Percentiles rank a stretch among this genome's conserved stretches.
Evolutionary conservation across 2,113 vertebrate genomes (phyloP).

Genomic region (Fregata magnificens): DNA sequence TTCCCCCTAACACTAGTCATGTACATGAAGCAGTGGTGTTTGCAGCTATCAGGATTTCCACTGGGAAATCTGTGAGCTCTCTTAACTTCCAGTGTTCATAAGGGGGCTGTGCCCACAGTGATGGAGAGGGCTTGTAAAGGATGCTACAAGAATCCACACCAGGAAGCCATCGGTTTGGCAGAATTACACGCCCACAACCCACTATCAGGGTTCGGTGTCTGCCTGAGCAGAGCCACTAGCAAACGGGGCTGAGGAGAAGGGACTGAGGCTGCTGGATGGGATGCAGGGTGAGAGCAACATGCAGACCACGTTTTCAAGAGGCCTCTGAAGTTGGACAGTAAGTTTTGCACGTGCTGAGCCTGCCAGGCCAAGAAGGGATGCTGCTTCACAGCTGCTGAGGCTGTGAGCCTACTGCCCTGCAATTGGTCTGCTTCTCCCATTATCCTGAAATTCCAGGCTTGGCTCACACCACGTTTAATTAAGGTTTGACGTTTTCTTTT

Average conservation of each 20-base stretch:
- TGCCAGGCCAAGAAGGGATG: neutral
- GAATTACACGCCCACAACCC: neutral
- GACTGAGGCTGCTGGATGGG: fast-evolving
- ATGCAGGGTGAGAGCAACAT: neutral
- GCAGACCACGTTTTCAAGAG: neutral
- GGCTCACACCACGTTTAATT: neutral
- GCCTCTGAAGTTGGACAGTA: fast-evolving
- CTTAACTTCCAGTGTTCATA: neutral
- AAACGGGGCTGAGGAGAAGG: neutral
- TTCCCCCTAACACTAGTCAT: neutral
- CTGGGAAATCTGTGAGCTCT: neutral
- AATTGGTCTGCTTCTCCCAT: neutral
- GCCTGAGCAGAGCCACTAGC: neutral
- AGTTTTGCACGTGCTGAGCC: neutral
- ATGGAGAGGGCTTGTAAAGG: neutral
- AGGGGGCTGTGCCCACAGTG: neutral
- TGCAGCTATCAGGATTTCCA: neutral
- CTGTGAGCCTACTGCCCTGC: neutral
- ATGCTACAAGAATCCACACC: neutral
- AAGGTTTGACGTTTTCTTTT: neutral
- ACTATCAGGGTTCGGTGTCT: fast-evolving
- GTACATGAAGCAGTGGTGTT: neutral
- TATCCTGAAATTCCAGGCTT: neutral
- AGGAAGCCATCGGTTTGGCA: neutral
- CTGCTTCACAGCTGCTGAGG: neutral